Percentiles rank a stretch among this genome's conserved stretches.
These are phyloP conservation scores for Chesias legatella DNA, from an alignment of 2,888 invertebrate genomes.

Conservation along the genomic window DNA sequence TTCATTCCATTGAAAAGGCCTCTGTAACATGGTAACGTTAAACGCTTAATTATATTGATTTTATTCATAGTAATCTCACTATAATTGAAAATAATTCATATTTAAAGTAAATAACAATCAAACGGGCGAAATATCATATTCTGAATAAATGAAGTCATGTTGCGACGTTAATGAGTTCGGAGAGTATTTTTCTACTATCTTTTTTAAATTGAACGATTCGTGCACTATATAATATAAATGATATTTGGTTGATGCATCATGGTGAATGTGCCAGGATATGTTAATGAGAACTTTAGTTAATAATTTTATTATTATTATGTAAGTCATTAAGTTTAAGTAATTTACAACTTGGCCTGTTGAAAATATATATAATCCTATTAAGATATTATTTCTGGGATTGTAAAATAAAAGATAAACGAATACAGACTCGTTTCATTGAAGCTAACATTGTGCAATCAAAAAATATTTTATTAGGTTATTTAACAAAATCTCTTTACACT, in stretches of 20 bases:
- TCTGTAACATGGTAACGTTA: slow-evolving; percentile 19
- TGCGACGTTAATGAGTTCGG: slow-evolving; percentile 64
- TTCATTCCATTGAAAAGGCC: slow-evolving; percentile 27
- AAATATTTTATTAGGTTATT: too few relatives aligned
- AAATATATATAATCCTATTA: slow-evolving; percentile 79
- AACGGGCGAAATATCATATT: slow-evolving; percentile 60
- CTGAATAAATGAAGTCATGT: slow-evolving; percentile 61
- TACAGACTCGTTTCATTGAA: slow-evolving; percentile 45
- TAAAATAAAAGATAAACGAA: slow-evolving; percentile 76
- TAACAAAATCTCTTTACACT: too few relatives aligned
- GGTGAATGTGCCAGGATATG: slow-evolving; percentile 77
- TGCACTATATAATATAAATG: slow-evolving; percentile 72
- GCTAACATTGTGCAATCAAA: too few relatives aligned
- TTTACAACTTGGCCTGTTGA: slow-evolving; percentile 81
- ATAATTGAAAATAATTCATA: slow-evolving; percentile 48
- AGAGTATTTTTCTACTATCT: slow-evolving; percentile 80
- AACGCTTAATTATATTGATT: slow-evolving; percentile 21
- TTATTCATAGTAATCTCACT: slow-evolving; percentile 58
- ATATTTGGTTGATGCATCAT: slow-evolving; percentile 74
- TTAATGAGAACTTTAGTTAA: slow-evolving; percentile 79
- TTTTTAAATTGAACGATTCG: slow-evolving; percentile 69
- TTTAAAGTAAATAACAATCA: slow-evolving; percentile 38
- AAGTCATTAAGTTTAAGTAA: slow-evolving; percentile 81
- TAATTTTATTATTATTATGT: slow-evolving; percentile 79
- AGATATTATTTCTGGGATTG: slow-evolving; percentile 80